Percentiles rank a stretch among this genome's conserved stretches.
These are phyloP conservation scores for Diplosoma virens DNA, from an alignment of 23 tunicate genomes.

Conservation along the genomic window DNA sequence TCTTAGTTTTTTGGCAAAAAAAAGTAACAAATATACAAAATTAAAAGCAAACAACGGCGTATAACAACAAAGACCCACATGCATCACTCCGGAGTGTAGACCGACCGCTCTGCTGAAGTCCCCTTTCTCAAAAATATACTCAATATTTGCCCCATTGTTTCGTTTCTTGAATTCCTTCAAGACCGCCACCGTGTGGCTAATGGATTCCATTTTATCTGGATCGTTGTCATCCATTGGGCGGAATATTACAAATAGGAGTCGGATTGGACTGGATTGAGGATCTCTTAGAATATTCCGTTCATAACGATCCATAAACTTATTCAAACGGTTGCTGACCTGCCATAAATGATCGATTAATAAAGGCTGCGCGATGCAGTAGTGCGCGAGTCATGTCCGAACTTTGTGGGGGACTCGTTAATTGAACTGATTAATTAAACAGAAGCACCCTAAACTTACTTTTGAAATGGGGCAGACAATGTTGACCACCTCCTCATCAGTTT, in stretches of 20 bases:
- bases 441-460: slow-evolving; percentile 45
- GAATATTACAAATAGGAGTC: slow-evolving; percentile 64
- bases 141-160: slow-evolving; percentile 49
- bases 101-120: slow-evolving; percentile 80
- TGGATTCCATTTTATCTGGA: slow-evolving; percentile 12
- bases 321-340: slow-evolving; percentile 63
- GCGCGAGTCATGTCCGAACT: too few relatives aligned
- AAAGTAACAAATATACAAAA: too few relatives aligned
- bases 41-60: too few relatives aligned
- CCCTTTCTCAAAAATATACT: slow-evolving; percentile 58
- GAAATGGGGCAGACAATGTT: slow-evolving; percentile 70
- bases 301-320: slow-evolving; percentile 45
- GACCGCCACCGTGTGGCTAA: slow-evolving; percentile 26
- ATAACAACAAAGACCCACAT: slow-evolving; percentile 26
- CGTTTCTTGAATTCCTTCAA: slow-evolving; percentile 45
- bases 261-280: slow-evolving; percentile 38
- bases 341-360: too few relatives aligned
- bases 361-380: too few relatives aligned
- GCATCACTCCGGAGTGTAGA: slow-evolving; percentile 57
- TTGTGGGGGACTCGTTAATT: too few relatives aligned
- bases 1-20: too few relatives aligned
- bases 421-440: too few relatives aligned
- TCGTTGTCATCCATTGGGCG: slow-evolving; percentile 13
- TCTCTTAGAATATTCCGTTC: slow-evolving; percentile 33
- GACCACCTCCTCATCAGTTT: slow-evolving; percentile 30